These are phyloP conservation scores for Scaptomyza tumidula DNA, from an alignment of 2,888 invertebrate species.

Conservation along the genomic window DNA sequence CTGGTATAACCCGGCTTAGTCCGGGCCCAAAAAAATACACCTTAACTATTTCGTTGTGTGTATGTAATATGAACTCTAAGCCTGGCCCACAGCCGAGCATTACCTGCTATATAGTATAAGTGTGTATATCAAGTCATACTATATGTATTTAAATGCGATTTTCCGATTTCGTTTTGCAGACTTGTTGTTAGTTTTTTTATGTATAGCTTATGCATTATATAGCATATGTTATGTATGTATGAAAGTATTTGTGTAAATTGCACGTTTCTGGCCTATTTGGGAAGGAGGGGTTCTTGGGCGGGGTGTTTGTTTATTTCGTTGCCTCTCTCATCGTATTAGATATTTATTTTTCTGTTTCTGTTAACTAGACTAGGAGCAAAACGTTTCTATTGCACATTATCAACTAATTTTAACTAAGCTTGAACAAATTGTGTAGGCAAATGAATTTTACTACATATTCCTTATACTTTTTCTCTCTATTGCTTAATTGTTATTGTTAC, in stretches of 20 bases:
- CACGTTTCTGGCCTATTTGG: slow-evolving; percentile 9
- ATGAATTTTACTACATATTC: slow-evolving; percentile 43
- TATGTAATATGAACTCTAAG: not conserved
- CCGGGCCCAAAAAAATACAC: not conserved
- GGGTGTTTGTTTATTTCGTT: slow-evolving; percentile 23
- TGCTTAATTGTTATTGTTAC: slow-evolving; percentile 40
- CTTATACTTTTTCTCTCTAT: slow-evolving; percentile 25
- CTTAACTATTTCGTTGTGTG: not conserved
- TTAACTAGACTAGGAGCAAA: slow-evolving; percentile 66
- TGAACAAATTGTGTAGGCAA: slow-evolving; percentile 50
- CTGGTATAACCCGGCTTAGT: slow-evolving; percentile 6
- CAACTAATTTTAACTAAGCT: slow-evolving; percentile 54
- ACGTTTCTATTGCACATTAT: slow-evolving; percentile 62
- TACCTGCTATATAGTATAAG: slow-evolving; percentile 11
- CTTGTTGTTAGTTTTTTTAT: slow-evolving; percentile 63
- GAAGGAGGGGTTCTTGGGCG: slow-evolving; percentile 6
- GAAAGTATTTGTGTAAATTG: slow-evolving; percentile 16
- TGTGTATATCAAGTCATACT: slow-evolving; percentile 28
- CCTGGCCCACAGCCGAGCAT: not conserved
- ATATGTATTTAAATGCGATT: slow-evolving; percentile 27
- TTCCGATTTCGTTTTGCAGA: slow-evolving; percentile 47
- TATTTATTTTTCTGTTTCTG: slow-evolving; percentile 9
- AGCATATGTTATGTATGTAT: slow-evolving; percentile 12
- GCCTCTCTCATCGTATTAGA: slow-evolving; percentile 8
- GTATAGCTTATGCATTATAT: slow-evolving; percentile 24